Base-by-base conservation (phyloP, 1,140 invertebrate species). In the Ceratosolen fusciceps region DNA sequence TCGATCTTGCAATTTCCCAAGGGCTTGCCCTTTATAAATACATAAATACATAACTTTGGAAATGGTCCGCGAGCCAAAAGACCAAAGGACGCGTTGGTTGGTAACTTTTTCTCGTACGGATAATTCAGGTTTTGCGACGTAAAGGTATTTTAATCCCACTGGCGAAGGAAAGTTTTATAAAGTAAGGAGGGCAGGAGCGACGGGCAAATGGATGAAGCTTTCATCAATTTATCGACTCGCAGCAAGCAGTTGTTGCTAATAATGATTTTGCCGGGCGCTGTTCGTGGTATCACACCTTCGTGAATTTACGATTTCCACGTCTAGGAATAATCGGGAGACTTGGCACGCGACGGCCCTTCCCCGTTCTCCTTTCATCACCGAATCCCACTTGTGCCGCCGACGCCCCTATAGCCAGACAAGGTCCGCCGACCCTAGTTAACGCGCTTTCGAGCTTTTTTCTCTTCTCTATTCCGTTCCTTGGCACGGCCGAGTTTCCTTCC, bases 281-380 rank as follows among this genome's bases (percentile, higher is more conserved):
- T 72, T 72, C 68, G 34, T 8, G 14, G 49, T n/a, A 56, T 73
- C 34, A 43, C 62, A 67, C 37, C 62, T 43, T 31, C 34, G 34
- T 47, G 67, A 62, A 77, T 71, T 77, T 77, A 77, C 75, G 76
- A 31, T 78, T n/a, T 78, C 76, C 54, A 72, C 76, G 56, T 78
- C 49, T 68, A 52, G 49, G 76, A 72, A 78, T 72, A 72, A 78
- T 77, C 75, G 71, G 37, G 31, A 47, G 47, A 29, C 54, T 72
- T 10, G 26, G 68, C 68, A 72, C 68, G 68, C 68, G 68, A 54
- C 52, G 71, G 21, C 56, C 56, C 12, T 58, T 58, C n/a, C n/a
- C n/a, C n/a, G n/a, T n/a, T n/a, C n/a, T n/a, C n/a, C 72, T 74
- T 74, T 74, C 24, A 34, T 74, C 34, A 9, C 49, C 49, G 34